Conservation (phyloP, 2,797 vertebrate genomes). For the Brachyrhaphis roseni region DNA sequence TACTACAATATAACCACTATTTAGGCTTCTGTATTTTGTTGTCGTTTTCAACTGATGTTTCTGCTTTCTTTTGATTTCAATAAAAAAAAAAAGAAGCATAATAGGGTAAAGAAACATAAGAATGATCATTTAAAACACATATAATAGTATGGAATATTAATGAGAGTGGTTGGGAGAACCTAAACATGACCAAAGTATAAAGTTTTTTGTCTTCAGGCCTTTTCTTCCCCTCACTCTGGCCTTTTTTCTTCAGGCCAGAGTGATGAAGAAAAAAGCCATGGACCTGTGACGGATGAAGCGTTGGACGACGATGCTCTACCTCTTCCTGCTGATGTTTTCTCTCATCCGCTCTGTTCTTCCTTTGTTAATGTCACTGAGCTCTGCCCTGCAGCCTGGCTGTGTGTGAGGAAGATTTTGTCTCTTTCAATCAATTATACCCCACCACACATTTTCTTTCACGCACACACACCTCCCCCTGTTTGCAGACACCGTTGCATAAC, state of each 20-base stretch:
- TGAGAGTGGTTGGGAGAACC: constrained; percentile 11
- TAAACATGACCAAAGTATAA: constrained; percentile 6
- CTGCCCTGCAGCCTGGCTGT: constrained; percentile 61
- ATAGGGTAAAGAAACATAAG: background rate
- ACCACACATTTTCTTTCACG: constrained; percentile 16
- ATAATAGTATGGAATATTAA: constrained; percentile 1
- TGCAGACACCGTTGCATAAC: constrained; percentile 72
- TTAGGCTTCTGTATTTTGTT: background rate
- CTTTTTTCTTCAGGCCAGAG: background rate
- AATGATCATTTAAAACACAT: background rate
- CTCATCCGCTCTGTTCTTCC: constrained; percentile 33
- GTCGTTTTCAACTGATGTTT: background rate
- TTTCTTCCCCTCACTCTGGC: background rate
- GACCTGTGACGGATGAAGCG: constrained; percentile 39
- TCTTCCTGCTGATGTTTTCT: constrained; percentile 36
- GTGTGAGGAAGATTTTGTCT: constrained; percentile 72
- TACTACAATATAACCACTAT: too few species aligned
- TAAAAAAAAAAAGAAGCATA: background rate
- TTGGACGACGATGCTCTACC: constrained; percentile 35
- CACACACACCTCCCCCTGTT: constrained; percentile 26
- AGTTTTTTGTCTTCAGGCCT: constrained; percentile 1
- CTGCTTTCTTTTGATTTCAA: background rate
- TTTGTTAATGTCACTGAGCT: constrained; percentile 64
- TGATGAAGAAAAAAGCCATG: constrained; percentile 11
- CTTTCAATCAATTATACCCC: constrained; percentile 69